Evolutionary conservation across 2,113 vertebrate species (phyloP).

Genomic region (Benitochromis conjunctus): DNA sequence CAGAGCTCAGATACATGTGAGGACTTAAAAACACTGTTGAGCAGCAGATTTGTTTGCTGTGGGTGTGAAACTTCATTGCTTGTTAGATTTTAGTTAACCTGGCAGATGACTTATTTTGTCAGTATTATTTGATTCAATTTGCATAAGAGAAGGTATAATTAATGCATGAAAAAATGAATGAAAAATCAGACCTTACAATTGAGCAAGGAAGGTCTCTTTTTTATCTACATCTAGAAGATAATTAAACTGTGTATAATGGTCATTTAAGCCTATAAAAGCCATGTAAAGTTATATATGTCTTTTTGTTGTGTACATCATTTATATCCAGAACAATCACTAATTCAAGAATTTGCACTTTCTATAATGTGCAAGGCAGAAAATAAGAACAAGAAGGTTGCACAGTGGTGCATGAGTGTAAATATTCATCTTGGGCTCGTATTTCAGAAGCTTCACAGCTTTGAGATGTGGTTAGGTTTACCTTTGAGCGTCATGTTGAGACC

Average conservation of each 20-base stretch:
- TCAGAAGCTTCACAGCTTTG: not conserved
- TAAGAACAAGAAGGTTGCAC: not conserved
- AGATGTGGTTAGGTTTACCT: not conserved
- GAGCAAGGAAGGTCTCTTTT: not conserved
- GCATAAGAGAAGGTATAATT: not conserved
- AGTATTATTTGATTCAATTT: not conserved
- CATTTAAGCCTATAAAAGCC: not conserved
- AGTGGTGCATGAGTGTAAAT: not conserved
- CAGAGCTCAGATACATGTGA: slow-evolving; percentile 88
- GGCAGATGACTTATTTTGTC: not conserved
- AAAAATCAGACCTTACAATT: not conserved
- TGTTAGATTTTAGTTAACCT: not conserved
- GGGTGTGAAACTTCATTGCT: not conserved
- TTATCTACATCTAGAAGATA: not conserved
- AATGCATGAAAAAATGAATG: not conserved
- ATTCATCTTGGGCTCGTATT: not conserved
- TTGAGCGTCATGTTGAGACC: not conserved
- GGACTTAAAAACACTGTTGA: slow-evolving; percentile 7
- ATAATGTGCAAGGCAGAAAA: not conserved
- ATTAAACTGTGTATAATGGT: not conserved
- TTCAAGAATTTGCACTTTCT: not conserved
- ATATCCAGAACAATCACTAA: not conserved
- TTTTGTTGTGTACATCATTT: not conserved
- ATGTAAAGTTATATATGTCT: not conserved
- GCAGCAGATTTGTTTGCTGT: not conserved